phyloP scores from a whole-genome alignment of 2,113 vertebrate genomes.

The Oncorhynchus mykiss region DNA sequence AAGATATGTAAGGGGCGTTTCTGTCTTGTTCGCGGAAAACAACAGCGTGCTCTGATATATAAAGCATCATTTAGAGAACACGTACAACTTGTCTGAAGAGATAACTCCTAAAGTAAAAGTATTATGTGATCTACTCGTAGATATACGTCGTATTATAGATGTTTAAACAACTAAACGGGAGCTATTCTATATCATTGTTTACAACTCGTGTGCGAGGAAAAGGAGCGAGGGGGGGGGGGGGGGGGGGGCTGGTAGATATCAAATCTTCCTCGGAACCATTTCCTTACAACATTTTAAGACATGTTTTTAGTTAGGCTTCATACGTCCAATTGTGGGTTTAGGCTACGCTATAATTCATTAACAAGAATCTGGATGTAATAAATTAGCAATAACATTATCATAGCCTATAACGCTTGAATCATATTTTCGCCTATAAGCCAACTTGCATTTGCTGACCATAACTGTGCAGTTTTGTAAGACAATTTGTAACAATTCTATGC shows the following conservation, averaged over 20 bases:
- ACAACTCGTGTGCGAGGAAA: slow-evolving; percentile 33
- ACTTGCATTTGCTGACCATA: neutral
- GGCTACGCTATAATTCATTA: neutral
- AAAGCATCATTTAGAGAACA: neutral
- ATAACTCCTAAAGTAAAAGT: neutral
- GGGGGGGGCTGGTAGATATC: slow-evolving; percentile 14
- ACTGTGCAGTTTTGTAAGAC: neutral
- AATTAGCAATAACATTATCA: neutral
- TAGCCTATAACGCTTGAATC: too few species aligned
- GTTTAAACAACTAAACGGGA: neutral
- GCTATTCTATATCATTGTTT: slow-evolving; percentile 34
- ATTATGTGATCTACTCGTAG: neutral
- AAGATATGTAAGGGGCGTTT: slow-evolving; percentile 53
- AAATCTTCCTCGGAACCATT: neutral
- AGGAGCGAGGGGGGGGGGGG: slow-evolving; percentile 10
- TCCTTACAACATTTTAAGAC: neutral
- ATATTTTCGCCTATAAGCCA: neutral
- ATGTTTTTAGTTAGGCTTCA: neutral
- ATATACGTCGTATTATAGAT: neutral
- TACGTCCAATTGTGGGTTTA: neutral
- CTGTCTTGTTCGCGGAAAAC: slow-evolving; percentile 32
- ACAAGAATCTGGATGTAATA: neutral
- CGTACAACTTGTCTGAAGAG: neutral
- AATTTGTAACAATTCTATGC: neutral
- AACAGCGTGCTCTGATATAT: neutral